Conservation (phyloP, 2,113 vertebrate species). For the Enhydra lutris region DNA sequence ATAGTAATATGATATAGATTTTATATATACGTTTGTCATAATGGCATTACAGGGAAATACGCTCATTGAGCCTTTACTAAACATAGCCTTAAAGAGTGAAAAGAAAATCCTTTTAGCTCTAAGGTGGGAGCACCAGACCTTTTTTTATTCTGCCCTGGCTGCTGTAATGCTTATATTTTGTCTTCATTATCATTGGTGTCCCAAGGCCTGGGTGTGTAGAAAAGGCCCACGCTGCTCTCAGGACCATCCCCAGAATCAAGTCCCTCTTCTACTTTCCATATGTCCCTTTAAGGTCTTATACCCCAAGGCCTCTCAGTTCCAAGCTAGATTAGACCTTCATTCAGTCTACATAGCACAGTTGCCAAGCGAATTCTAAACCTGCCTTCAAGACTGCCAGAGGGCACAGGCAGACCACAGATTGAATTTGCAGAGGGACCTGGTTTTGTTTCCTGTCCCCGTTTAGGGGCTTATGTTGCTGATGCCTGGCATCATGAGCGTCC, state of each 20-base stretch:
- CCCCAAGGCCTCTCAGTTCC: background rate
- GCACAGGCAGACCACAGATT: background rate
- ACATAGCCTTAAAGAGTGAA: background rate
- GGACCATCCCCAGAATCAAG: background rate
- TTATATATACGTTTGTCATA: background rate
- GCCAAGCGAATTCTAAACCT: conserved; percentile 42
- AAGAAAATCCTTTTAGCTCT: background rate
- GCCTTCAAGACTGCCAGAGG: conserved; percentile 22
- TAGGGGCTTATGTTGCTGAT: background rate
- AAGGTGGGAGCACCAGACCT: background rate
- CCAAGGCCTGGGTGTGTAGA: background rate
- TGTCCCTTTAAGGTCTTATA: background rate
- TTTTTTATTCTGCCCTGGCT: background rate
- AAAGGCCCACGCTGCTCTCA: background rate
- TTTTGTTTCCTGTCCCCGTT: background rate
- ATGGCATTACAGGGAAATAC: background rate
- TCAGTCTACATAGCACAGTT: background rate
- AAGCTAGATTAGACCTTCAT: conserved; percentile 17
- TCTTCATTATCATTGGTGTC: background rate
- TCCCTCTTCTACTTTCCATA: background rate
- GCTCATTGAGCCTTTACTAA: background rate
- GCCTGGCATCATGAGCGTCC: background rate
- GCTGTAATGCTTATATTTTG: background rate
- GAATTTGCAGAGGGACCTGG: conserved; percentile 18
- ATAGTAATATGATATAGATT: background rate